A percentile compares a stretch with the other conserved stretches of the same genome.
Conservation (phyloP, 2,888 invertebrate genomes). For the Cheilosia pagana region DNA sequence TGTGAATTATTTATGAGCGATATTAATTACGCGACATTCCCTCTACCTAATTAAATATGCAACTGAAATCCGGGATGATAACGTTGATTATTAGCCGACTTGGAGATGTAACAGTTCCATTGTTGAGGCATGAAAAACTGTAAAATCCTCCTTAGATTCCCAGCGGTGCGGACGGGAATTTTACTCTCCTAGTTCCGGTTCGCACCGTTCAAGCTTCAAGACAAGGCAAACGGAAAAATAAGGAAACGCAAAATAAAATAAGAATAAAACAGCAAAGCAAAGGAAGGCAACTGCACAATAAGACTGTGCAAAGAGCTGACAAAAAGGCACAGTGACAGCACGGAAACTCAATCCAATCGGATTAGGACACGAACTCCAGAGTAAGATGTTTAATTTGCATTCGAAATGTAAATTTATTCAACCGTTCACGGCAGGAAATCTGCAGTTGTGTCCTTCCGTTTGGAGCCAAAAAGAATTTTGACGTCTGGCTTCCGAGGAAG, state of each 20-base stretch:
- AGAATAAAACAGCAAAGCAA: not conserved
- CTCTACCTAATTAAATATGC: conserved; percentile 57
- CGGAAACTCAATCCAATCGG: conserved; percentile 71
- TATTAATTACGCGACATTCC: conserved; percentile 63
- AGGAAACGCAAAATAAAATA: not conserved
- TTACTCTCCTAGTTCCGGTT: not conserved
- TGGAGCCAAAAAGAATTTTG: conserved; percentile 25
- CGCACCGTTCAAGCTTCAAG: conserved; percentile 29
- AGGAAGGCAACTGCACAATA: conserved; percentile 41
- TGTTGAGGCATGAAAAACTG: conserved; percentile 26
- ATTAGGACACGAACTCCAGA: conserved; percentile 73
- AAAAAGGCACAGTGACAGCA: conserved; percentile 58
- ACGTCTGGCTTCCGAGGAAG: conserved; percentile 16
- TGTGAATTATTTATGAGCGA: conserved; percentile 62
- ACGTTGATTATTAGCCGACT: conserved; percentile 58
- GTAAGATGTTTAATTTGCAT: conserved; percentile 75
- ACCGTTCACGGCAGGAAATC: conserved; percentile 66
- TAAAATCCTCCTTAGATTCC: conserved; percentile 52
- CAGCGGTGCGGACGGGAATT: conserved; percentile 22
- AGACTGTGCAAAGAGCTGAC: conserved; percentile 31
- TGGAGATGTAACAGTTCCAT: conserved; percentile 14
- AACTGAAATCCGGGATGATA: conserved; percentile 52
- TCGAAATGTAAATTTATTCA: conserved; percentile 74
- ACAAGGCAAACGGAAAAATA: not conserved
- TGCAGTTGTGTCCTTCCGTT: conserved; percentile 61